Base-by-base conservation (phyloP, 2,797 vertebrate genomes). In the Pipistrellus kuhlii region DNA sequence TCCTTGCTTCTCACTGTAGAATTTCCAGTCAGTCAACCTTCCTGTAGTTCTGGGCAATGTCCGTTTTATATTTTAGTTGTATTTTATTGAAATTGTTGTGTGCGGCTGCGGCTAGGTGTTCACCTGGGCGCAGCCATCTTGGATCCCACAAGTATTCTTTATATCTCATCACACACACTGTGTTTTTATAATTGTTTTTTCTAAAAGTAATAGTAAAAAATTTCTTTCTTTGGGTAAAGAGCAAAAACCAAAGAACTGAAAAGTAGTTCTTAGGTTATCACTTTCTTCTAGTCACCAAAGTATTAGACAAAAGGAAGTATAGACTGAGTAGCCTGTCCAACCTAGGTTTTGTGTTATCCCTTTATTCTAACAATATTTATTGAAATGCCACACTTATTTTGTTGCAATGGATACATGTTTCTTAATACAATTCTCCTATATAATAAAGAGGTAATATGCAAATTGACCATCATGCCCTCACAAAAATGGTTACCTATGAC, bases 391-490 rank as follows among this genome's bases (percentile, higher is more conserved):
- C 11, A 53, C 0, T 55, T 46, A 55, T 30, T 85, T 64, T 85
- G 20, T 86, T 92, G 64, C 88, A 83, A 77, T 94, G 15, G 20
- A 83, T 55, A n/a, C 8, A 17, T 72, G 13, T 94, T 95, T 92
- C 13, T 44, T 89, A 85, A 57, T 77, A 82, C 85, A 72, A 41
- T 41, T 41, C 38, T 41, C 38, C 38, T 41, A 41, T 41, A 41
- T 41, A 41, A 41, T 41, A 41, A 41, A 41, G 38, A 41, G 48
- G 17, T 51, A 51, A 51, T 18, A 51, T 51, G 17, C 17, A 51
- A 51, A 51, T 51, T 51, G 15, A 51, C 5, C 15, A 5, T 17
- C 48, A 51, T 51, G 6, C 48, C 48, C 48, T 51, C 48, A 51
- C 48, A 51, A 51, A 51, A 5, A 51, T 51, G 48, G 5, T 1